Conservation (phyloP, 2,888 invertebrate genomes). For the Hirtodrosophila trivittata region DNA sequence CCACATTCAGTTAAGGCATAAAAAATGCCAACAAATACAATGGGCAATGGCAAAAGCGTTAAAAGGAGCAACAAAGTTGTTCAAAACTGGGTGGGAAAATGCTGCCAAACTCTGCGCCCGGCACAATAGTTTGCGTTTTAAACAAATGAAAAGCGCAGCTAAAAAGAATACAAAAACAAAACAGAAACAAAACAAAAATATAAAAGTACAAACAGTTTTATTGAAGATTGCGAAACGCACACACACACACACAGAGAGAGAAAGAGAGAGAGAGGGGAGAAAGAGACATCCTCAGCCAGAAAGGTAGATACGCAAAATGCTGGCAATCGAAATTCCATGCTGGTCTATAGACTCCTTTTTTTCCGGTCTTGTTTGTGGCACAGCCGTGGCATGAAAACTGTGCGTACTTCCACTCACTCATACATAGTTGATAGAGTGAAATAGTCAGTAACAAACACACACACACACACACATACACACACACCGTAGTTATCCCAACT, state of each 20-base stretch:
- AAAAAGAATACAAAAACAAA: constrained; percentile 30
- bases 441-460: constrained; percentile 26
- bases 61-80: constrained; percentile 77
- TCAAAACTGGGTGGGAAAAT: constrained; percentile 4
- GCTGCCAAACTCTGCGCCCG: constrained; percentile 1
- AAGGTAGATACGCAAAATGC: constrained; percentile 79
- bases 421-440: constrained; percentile 37
- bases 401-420: constrained; percentile 27
- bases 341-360: constrained; percentile 15
- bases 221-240: constrained; percentile 74
- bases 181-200: constrained; percentile 2
- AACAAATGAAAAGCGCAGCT: constrained; percentile 76
- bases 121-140: constrained; percentile 79
- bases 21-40: constrained; percentile 78
- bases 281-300: too few species aligned
- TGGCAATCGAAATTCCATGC: constrained; percentile 69
- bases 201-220: constrained; percentile 72
- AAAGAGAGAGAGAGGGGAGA: too few species aligned
- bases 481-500: constrained; percentile 13
- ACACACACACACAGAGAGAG: constrained; percentile 8
- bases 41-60: constrained; percentile 71
- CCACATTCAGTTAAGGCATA: constrained; percentile 43
- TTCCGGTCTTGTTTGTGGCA: constrained; percentile 9
- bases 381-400: constrained; percentile 26
- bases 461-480: constrained; percentile 7